Base-by-base conservation (phyloP, 2,797 vertebrate genomes). In the Hemitrygon akajei region DNA sequence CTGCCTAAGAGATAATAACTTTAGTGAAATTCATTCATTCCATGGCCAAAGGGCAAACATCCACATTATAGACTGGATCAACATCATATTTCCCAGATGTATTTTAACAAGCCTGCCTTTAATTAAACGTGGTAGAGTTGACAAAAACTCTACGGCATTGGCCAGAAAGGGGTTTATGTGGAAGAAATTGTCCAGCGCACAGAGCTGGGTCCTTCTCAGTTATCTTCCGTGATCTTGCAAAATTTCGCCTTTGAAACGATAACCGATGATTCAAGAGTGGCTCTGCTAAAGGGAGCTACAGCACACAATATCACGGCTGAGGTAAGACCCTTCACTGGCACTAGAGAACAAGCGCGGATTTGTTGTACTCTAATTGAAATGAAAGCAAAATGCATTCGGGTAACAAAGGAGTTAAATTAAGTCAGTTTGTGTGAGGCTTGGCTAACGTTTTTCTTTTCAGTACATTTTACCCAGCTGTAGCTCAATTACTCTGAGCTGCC, bases 21-120 rank as follows among this genome's bases (percentile, higher is more conserved):
- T 47, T 76, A 27, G 71, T 75, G 47, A 93, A 76, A 73, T 47
- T 76, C 71, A 93, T 93, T 93, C 69, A 93, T 75, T 14, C 91
- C 37, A 76, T 75, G 71, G 40, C 91, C 71, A 75, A 93, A 75
- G 66, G 91, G 91, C 69, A 75, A 93, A 73, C 91, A 30, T 75
- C 76, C 71, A 56, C 37, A 76, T 93, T 47, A 75, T 73, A 75
- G 91, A 93, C 27, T 93, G 71, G 25, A 75, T 93, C 69, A 75
- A 16, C 91, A 93, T 75, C 71, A 93, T 71, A 93, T 93, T 93
- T 93, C 76, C 91, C 91, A 93, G 91, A 93, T 93, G 91, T 93
- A 47, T 71, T 56, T 93, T 75, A 93, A 93, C 47, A 75, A 47
- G 91, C 25, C 91, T 75, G 91, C 73, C 71, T 93, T 75, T 71